Base-by-base conservation (phyloP, 1,140 invertebrate genomes). In the Bombus confusus region DNA sequence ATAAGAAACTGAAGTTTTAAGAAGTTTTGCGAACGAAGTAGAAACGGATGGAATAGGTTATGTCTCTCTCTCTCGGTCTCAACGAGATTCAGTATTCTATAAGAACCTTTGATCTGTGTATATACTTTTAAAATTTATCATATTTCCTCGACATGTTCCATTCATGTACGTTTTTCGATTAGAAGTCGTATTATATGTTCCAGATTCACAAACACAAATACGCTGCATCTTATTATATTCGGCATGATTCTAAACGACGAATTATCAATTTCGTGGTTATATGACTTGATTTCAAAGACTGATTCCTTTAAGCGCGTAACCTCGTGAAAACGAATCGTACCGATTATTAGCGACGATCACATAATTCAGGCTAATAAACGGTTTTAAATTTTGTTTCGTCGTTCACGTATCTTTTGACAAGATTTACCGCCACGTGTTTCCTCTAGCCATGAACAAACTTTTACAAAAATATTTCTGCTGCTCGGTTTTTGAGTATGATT, bases 271-370 rank as follows among this genome's bases (percentile, higher is more conserved):
- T 57, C 64, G 69, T 83, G 64, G 28, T 76, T 88, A 72, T 52
- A 72, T 66, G 47, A 71, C 80, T 83, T 78, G 43, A 86, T 83
- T 91, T 72, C 52, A 81, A 91, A 91, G 91, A 92, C 88, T 92
- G 91, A 92, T 91, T 86, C 80, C 78, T 87, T 86, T 85, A 90
- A 82, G 71, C 31, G 52, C 34, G 43, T 59, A 69, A 85, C 34
- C 13, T 52, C n/a, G 39, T 37, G 57, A 52, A 71, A 59, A 43
- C 64, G 52, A 74, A 71, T 71, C 41, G 37, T 66, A 75, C 68
- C 57, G 68, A 31, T 82, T 79, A 57, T 73, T 75, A 68, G 66
- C 28, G 57, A 84, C 72, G 73, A 86, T 77, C 80, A 47, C 69
- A 8, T 15, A 80, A 66, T 76, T 84, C 77, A 41, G 59, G 34